Evolutionary conservation across 2,113 vertebrate species (phyloP), one percentile per base, ranked within the genome.

Genomic region (Callorhinus ursinus): DNA sequence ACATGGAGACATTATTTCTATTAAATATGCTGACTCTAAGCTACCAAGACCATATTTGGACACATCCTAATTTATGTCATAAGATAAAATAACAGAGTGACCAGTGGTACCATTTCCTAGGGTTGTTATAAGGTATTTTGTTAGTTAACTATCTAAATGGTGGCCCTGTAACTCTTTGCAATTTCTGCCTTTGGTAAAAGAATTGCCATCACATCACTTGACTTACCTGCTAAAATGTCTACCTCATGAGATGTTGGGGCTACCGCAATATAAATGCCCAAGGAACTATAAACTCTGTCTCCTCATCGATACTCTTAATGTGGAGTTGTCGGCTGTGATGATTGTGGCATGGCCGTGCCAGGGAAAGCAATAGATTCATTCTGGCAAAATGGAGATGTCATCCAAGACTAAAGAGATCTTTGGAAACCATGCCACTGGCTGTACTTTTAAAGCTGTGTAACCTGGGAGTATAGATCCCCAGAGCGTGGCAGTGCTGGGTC

Each of bases 331-430:
- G 1, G 42, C 26, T 26, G 14, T 80, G 51, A 76, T 89, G 42
- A 87, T 0, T 53, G 61, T 87, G 42, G 51, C 18, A 24, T 51
- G 31, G 39, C 24, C 36, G n/a, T 55, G 83, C 39, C 49, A 36
- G 24, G 36, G 28, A 87, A 82, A 89, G 53, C 26, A 81, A 39
- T 22, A 57, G 39, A 22, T 53, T 80, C 51, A 24, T 92, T 83
- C 49, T 87, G 51, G 74, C 21, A 11, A 12, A 82, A 90, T 61
- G 28, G 61, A 90, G 71, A 90, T 93, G 22, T 86, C 57, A 95
- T 55, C 55, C 72, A 74, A 98, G 72, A 63, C 55, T 79, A 59
- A 82, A 76, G 71, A 91, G 57, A 72, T 84, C 55, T 96, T 88
- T 79, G 67, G 53, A 67, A 92, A 88, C 57, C 77, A 46, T 65